Conservation (phyloP, 2,797 vertebrate species). For the Antennarius maculatus region DNA sequence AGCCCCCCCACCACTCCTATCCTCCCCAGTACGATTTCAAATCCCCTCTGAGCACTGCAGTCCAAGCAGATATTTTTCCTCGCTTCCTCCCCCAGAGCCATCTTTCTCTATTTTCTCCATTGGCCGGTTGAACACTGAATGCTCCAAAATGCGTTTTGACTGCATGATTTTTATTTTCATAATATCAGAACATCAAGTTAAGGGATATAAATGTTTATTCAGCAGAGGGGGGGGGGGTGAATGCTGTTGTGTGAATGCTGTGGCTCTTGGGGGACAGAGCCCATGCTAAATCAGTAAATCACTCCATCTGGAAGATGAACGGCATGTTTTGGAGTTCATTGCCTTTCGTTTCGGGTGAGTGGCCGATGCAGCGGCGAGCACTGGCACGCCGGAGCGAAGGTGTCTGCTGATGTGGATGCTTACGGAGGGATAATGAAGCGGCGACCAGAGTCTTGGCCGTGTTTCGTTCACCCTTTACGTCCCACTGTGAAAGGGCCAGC, state of each 20-base stretch:
- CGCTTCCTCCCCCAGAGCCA: conserved; percentile 65
- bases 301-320: conserved; percentile 81
- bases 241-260: conserved; percentile 44
- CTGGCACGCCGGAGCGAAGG: conserved; percentile 64
- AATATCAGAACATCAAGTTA: conserved; percentile 76
- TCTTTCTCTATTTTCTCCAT: conserved; percentile 78
- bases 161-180: conserved; percentile 79
- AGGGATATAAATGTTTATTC: conserved; percentile 80
- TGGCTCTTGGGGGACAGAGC: conserved; percentile 63
- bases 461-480: conserved; percentile 48
- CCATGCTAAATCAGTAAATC: conserved; percentile 78
- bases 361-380: conserved; percentile 58
- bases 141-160: conserved; percentile 69
- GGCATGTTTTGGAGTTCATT: conserved; percentile 80
- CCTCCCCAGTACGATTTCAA: conserved; percentile 65
- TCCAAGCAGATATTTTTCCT: conserved; percentile 72
- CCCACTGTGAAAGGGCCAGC: conserved; percentile 52
- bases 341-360: conserved; percentile 75
- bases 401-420: conserved; percentile 70
- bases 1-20: conserved; percentile 24
- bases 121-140: conserved; percentile 67
- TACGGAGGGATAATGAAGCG: conserved; percentile 77
- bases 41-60: conserved; percentile 66
- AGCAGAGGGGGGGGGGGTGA: conserved; percentile 58
- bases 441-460: conserved; percentile 51